These are phyloP conservation scores for Drosophila sp. DNA, from an alignment of 1,140 invertebrate species.

Conservation along the genomic window DNA sequence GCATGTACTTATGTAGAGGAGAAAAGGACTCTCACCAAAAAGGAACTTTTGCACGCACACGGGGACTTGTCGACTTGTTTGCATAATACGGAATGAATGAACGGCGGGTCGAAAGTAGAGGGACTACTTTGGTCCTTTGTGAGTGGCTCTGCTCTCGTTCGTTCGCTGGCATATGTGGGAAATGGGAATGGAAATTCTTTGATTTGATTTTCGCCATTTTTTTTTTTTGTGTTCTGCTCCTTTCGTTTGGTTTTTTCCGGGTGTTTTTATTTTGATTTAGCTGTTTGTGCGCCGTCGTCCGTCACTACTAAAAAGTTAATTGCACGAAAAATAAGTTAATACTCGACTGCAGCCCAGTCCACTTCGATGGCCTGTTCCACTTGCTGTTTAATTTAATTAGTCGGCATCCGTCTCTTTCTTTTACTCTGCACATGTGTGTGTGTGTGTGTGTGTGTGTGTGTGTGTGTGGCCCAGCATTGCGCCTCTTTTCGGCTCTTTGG, in stretches of 20 bases:
- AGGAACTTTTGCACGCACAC: slow-evolving; percentile 64
- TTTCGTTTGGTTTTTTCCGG: neutral
- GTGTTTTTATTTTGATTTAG: slow-evolving; percentile 24
- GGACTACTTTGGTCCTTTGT: slow-evolving; percentile 68
- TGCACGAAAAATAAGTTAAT: slow-evolving; percentile 81
- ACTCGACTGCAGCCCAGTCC: slow-evolving; percentile 52
- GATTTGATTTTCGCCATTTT: slow-evolving; percentile 67
- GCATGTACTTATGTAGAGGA: slow-evolving; percentile 34
- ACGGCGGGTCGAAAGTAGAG: slow-evolving; percentile 27
- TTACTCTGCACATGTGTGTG: slow-evolving; percentile 31
- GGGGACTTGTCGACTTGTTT: slow-evolving; percentile 69
- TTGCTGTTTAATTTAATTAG: slow-evolving; percentile 79
- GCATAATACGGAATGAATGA: slow-evolving; percentile 70
- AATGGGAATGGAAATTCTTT: slow-evolving; percentile 75
- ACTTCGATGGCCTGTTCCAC: slow-evolving; percentile 60
- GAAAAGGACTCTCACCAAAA: slow-evolving; percentile 62
- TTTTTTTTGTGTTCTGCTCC: neutral
- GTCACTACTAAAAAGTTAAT: slow-evolving; percentile 77
- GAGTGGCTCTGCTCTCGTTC: slow-evolving; percentile 25
- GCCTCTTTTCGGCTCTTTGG: slow-evolving; percentile 32
- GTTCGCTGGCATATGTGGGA: slow-evolving; percentile 18
- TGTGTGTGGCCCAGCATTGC: neutral
- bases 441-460: neutral
- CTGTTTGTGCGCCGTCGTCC: slow-evolving; percentile 60
- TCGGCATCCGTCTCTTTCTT: slow-evolving; percentile 49